Evolutionary conservation across 1,140 invertebrate species (phyloP), one percentile per base, ranked within the genome.

Genomic region (Probaryconus sp.): DNA sequence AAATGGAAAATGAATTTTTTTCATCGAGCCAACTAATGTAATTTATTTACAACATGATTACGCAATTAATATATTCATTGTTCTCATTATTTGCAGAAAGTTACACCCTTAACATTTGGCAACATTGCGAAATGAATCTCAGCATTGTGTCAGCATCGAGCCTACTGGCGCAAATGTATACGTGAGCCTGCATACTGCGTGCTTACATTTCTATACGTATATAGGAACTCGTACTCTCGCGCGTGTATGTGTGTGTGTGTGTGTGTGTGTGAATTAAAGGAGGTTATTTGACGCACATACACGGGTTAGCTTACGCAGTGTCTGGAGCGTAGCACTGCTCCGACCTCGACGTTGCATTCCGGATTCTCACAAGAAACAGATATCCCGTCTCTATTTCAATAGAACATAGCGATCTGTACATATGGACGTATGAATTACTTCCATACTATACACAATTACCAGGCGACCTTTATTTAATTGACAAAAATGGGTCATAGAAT

Each of bases 241-340:
- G 10, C 0, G 42, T 21, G 6, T 37, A 7, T 17, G 48, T n/a
- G 24, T 48, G 40, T 51, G 47, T 13, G 38, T 26, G 37, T 24
- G 51, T 31, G 51, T 56, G 20, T 11, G 53, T 45, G 14, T 50
- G 45, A 21, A 45, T 55, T 61, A 70, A 55, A 61, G 47, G 31
- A 50, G 33, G 38, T 58, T 69, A 50, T 33, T 50, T 40, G 64
- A 30, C 21, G 26, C 43, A 35, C 53, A 35, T 16, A 48, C 26
- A 14, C 40, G 48, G 56, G 67, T 70, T 48, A 70, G 47, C 55
- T 60, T 70, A 70, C 67, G 33, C 30, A 17, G 55, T 38, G 51
- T 60, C 47, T 67, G 51, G 38, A 56, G 30, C 43, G 30, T 11
- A 40, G 26, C 18, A 28, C 7, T 47, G 42, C 33, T 38, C 30